Conservation (phyloP, 2,888 invertebrate genomes). For the Dasysyrphus albostriatus region DNA sequence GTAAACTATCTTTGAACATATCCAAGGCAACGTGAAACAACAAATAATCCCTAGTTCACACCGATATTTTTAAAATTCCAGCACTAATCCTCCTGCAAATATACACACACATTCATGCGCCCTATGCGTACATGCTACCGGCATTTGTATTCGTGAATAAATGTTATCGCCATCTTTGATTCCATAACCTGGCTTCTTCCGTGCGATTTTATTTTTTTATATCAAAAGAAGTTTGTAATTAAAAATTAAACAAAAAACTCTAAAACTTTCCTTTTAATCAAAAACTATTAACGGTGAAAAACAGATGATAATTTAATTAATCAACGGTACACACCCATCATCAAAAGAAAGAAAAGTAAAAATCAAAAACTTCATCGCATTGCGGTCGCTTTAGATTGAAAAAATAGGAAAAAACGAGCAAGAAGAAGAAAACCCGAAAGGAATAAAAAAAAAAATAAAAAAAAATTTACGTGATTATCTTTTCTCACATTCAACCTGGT, state of each 20-base stretch:
- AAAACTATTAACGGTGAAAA: constrained; percentile 43
- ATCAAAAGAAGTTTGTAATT: constrained; percentile 65
- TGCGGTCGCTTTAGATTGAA: constrained; percentile 69
- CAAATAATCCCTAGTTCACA: constrained; percentile 26
- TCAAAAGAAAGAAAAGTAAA: constrained; percentile 29
- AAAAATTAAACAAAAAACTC: constrained; percentile 73
- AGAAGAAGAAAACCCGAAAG: neutral
- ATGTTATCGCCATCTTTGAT: constrained; percentile 78
- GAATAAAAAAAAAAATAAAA: constrained; percentile 39
- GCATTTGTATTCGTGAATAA: constrained; percentile 77
- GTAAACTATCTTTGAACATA: constrained; percentile 31
- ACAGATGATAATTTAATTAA: constrained; percentile 47
- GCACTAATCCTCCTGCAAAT: constrained; percentile 57
- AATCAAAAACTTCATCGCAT: constrained; percentile 66
- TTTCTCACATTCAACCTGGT: constrained; percentile 51
- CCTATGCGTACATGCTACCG: constrained; percentile 67
- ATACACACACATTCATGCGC: constrained; percentile 15
- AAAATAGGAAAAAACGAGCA: constrained; percentile 46
- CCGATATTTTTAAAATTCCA: constrained; percentile 29
- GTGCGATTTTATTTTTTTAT: constrained; percentile 76
- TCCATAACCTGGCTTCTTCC: constrained; percentile 79
- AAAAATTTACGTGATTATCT: constrained; percentile 65
- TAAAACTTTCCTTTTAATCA: constrained; percentile 38
- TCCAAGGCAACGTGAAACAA: constrained; percentile 1
- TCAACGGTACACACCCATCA: constrained; percentile 33